phyloP scores from a whole-genome alignment of 1,140 invertebrate genomes.

The Bicyclus anynana region DNA sequence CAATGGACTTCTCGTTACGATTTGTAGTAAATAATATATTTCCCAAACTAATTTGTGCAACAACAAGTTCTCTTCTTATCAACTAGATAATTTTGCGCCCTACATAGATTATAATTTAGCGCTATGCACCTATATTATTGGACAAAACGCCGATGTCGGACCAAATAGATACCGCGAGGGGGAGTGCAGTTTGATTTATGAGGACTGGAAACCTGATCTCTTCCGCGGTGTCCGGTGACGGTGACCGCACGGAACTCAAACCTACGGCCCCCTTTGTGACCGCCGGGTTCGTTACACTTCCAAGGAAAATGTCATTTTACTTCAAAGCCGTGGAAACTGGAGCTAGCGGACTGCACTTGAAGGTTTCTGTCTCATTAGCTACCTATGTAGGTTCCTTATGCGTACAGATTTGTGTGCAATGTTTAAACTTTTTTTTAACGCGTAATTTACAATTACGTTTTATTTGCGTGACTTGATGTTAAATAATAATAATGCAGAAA shows the following conservation, averaged over 20 bases:
- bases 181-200: slow-evolving; percentile 61
- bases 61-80: too few relatives aligned
- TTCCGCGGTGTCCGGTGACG: slow-evolving; percentile 63
- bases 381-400: background rate
- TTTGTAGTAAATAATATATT: too few relatives aligned
- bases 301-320: slow-evolving; percentile 24
- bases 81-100: background rate
- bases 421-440: too few relatives aligned
- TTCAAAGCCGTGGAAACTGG: slow-evolving; percentile 23
- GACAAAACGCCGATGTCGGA: slow-evolving; percentile 51
- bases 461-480: too few relatives aligned
- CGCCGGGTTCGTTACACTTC: slow-evolving; percentile 39
- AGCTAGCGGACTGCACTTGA: slow-evolving; percentile 12
- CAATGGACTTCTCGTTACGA: too few relatives aligned
- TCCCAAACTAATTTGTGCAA: too few relatives aligned
- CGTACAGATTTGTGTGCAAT: background rate
- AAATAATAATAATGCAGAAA: too few relatives aligned
- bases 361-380: slow-evolving; percentile 14
- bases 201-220: slow-evolving; percentile 55
- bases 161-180: slow-evolving; percentile 39
- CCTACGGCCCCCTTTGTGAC: slow-evolving; percentile 48
- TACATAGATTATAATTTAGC: slow-evolving; percentile 38
- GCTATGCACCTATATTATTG: slow-evolving; percentile 37
- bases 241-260: slow-evolving; percentile 49
- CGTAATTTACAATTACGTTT: too few relatives aligned